phyloP scores from a whole-genome alignment of 2,113 vertebrate genomes.

The Felis catus region DNA sequence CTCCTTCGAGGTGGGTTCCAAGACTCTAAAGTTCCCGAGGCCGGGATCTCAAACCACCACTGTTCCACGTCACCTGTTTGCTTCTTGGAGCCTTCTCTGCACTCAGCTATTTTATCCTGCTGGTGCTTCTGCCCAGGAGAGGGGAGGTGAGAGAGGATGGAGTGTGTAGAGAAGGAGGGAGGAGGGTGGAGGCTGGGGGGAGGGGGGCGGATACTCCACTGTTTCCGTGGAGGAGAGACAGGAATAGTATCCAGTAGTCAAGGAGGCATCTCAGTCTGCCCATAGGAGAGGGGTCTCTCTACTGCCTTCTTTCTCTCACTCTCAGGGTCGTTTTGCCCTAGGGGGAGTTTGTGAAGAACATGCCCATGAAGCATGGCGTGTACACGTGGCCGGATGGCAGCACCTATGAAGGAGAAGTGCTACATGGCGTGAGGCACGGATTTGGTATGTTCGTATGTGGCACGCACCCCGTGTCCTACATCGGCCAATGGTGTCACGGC shows the following conservation, averaged over 20 bases:
- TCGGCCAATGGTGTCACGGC: constrained; percentile 90
- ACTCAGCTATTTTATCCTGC: not conserved
- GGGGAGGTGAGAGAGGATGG: not conserved
- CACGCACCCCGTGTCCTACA: constrained; percentile 83
- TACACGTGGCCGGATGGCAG: constrained; percentile 93
- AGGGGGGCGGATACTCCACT: rapidly evolving
- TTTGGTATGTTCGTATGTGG: constrained; percentile 87
- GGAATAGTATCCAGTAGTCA: rapidly evolving
- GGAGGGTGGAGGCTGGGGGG: not conserved
- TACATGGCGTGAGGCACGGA: constrained; percentile 88
- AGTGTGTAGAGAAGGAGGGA: not conserved
- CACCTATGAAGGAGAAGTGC: constrained; percentile 89
- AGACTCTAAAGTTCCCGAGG: not conserved
- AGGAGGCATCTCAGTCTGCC: not conserved
- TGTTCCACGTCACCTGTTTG: not conserved
- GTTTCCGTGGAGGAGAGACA: not conserved
- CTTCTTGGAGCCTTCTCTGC: not conserved
- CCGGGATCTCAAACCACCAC: not conserved
- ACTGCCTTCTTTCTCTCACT: not conserved
- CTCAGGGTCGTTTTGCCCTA: constrained; percentile 68
- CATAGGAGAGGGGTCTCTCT: rapidly evolving
- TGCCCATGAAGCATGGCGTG: constrained; percentile 85
- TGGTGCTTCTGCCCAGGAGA: not conserved
- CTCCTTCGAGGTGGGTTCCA: not conserved
- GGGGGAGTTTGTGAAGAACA: constrained; percentile 92